Conservation (phyloP, 2,113 vertebrate genomes). For the Nymphicus hollandicus region DNA sequence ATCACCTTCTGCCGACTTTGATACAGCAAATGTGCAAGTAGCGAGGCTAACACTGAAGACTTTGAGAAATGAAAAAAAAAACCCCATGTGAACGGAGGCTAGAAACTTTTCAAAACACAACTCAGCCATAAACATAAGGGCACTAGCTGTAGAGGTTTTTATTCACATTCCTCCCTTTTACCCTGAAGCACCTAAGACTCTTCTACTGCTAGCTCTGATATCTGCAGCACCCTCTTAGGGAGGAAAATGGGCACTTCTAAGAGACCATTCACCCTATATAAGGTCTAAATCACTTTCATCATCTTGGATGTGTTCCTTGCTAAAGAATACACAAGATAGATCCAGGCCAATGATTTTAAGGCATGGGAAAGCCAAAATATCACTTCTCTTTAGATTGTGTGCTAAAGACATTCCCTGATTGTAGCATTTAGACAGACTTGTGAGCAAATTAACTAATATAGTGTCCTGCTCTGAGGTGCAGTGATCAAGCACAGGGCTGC, state of each 20-base stretch:
- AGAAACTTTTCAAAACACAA: neutral
- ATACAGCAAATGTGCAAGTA: neutral
- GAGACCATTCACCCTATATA: neutral
- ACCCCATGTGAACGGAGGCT: neutral
- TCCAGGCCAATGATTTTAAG: neutral
- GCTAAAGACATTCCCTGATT: neutral
- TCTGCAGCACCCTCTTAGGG: neutral
- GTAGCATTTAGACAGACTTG: neutral
- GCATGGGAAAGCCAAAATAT: neutral
- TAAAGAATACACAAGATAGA: neutral
- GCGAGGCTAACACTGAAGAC: neutral
- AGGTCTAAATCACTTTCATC: neutral
- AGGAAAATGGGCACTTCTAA: neutral
- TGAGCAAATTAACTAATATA: neutral
- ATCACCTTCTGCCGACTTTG: neutral
- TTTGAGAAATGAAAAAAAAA: neutral
- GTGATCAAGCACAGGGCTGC: neutral
- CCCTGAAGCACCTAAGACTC: neutral
- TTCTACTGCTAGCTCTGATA: neutral
- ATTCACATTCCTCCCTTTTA: neutral
- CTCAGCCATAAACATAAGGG: neutral
- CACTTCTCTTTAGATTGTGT: neutral
- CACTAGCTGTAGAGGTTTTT: neutral
- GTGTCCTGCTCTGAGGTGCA: neutral
- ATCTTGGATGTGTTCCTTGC: neutral